phyloP scores from a whole-genome alignment of 2,888 invertebrate species.

The Lapara coniferarum region DNA sequence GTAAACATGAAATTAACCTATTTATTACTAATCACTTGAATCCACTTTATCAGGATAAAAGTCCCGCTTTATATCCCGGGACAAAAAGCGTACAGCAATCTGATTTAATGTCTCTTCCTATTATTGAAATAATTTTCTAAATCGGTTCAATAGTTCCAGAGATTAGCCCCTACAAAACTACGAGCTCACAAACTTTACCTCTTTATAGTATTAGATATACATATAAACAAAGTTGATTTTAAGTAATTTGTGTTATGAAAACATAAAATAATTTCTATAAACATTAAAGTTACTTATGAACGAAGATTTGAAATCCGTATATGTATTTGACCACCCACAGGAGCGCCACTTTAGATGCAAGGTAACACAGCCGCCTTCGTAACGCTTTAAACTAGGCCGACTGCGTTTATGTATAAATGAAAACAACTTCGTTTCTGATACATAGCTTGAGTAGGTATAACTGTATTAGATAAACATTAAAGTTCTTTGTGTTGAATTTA shows the following conservation, averaged over 20 bases:
- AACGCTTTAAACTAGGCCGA: constrained; percentile 16
- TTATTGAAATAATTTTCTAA: not conserved
- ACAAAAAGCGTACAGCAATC: not conserved
- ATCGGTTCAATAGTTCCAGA: too few species aligned
- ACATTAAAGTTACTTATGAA: not conserved
- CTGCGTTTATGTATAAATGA: constrained; percentile 11
- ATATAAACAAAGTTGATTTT: too few species aligned
- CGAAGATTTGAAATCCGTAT: not conserved
- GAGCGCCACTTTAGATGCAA: constrained; percentile 22
- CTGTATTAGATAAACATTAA: not conserved
- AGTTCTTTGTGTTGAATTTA: not conserved
- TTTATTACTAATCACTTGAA: not conserved
- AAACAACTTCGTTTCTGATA: constrained; percentile 4
- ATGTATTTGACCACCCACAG: constrained; percentile 12
- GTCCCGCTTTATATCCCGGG: too few species aligned
- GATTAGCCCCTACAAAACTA: too few species aligned
- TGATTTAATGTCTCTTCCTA: not conserved
- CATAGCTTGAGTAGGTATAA: not conserved
- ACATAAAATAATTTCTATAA: not conserved
- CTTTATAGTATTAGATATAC: too few species aligned
- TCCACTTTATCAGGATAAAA: not conserved
- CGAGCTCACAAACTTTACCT: too few species aligned
- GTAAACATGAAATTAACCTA: constrained; percentile 6
- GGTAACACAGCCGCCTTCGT: constrained; percentile 8
- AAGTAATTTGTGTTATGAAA: not conserved